These are phyloP conservation scores for Suillia variegata DNA, from an alignment of 2,888 invertebrate genomes.

Conservation along the genomic window DNA sequence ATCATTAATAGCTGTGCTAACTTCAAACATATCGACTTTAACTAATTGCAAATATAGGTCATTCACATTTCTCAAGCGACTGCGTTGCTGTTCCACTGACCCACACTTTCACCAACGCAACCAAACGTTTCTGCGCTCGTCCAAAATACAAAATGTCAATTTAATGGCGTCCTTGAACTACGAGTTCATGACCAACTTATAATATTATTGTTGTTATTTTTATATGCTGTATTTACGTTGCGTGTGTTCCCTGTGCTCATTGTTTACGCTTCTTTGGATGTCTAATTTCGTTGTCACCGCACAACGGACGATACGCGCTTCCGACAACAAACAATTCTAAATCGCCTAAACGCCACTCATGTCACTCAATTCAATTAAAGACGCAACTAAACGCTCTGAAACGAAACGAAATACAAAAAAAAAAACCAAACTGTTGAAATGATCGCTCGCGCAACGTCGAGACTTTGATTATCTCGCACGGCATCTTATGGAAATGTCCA, in stretches of 20 bases:
- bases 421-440: no score
- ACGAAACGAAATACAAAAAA: no score
- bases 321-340: conserved; percentile 25
- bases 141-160: neutral
- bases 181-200: conserved; percentile 10
- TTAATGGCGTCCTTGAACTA: conserved; percentile 13
- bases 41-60: conserved; percentile 9
- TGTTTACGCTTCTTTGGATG: no score
- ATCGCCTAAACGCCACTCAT: conserved; percentile 11
- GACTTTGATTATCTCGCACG: neutral
- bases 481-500: conserved; percentile 38
- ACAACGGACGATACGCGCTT: no score
- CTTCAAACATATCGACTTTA: no score
- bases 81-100: conserved; percentile 5
- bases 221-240: neutral
- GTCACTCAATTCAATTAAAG: no score
- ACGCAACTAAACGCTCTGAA: no score
- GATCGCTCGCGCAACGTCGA: no score
- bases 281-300: no score
- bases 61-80: conserved; percentile 3
- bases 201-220: neutral
- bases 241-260: no score
- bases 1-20: no score
- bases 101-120: neutral
- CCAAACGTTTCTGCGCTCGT: conserved; percentile 3